A percentile compares a stretch with the other conserved stretches of the same genome.
These are phyloP conservation scores for Neria commutata DNA, from an alignment of 2,888 invertebrate species.

Conservation along the genomic window DNA sequence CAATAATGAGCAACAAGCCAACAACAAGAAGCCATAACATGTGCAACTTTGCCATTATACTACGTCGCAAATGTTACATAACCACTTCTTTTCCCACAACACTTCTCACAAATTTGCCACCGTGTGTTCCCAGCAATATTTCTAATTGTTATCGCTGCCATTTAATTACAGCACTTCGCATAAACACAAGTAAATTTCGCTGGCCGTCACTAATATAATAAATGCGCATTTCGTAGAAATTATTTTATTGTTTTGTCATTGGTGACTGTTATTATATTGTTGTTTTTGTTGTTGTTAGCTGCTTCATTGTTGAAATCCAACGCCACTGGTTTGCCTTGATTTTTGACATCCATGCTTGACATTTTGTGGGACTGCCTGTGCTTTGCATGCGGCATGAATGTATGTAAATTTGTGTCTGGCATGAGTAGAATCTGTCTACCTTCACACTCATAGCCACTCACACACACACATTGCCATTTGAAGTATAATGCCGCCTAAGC, in stretches of 20 bases:
- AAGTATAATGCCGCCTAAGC: neutral
- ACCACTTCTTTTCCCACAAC: too few species aligned
- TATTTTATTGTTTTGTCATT: neutral
- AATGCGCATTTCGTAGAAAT: too few species aligned
- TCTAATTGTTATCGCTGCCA: neutral
- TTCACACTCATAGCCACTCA: too few species aligned
- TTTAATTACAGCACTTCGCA: conserved; percentile 1
- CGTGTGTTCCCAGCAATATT: neutral
- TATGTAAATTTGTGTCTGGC: too few species aligned
- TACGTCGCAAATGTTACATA: too few species aligned
- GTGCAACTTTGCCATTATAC: too few species aligned
- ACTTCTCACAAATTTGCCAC: too few species aligned
- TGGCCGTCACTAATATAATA: too few species aligned
- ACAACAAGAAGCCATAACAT: too few species aligned
- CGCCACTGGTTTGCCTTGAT: conserved; percentile 8
- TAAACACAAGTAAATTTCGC: neutral
- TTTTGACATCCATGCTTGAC: conserved; percentile 10
- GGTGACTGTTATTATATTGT: neutral
- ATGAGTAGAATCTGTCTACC: too few species aligned
- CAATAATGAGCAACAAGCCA: too few species aligned
- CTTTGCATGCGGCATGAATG: neutral
- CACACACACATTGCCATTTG: neutral
- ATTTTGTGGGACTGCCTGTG: conserved; percentile 4
- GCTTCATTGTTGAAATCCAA: neutral
- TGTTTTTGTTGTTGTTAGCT: neutral